Conservation (phyloP, 1,140 invertebrate species). For the Colletes gigas region DNA sequence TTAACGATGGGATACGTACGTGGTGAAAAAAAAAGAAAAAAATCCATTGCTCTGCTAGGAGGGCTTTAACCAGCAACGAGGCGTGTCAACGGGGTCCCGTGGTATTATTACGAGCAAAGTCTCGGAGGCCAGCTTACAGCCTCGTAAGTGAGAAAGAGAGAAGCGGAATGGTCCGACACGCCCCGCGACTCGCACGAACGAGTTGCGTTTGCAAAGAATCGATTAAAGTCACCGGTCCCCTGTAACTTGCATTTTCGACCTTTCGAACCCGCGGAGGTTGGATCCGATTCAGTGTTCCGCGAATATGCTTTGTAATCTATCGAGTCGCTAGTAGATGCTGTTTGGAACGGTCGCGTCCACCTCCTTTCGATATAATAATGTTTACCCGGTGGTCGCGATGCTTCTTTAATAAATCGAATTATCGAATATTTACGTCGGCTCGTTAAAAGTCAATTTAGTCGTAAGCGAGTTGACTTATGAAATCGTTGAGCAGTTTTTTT, state of each 20-base stretch:
- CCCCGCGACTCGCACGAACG: constrained; percentile 52
- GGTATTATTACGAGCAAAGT: constrained; percentile 61
- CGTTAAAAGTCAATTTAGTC: constrained; percentile 62
- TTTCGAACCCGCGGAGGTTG: constrained; percentile 43
- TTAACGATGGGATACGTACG: constrained; percentile 11
- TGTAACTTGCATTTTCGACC: constrained; percentile 61
- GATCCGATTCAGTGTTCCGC: constrained; percentile 60
- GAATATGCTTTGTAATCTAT: constrained; percentile 66
- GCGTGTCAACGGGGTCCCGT: constrained; percentile 62
- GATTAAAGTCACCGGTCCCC: constrained; percentile 61
- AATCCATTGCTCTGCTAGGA: constrained; percentile 36
- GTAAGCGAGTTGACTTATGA: constrained; percentile 33
- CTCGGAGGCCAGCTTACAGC: constrained; percentile 14
- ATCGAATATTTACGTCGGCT: constrained; percentile 54
- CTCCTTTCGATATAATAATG: constrained; percentile 45
- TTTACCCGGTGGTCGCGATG: constrained; percentile 46
- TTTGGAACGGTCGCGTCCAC: constrained; percentile 48
- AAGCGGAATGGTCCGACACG: constrained; percentile 46
- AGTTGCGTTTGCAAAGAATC: constrained; percentile 58
- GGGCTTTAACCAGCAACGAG: constrained; percentile 56
- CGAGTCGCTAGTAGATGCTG: constrained; percentile 12
- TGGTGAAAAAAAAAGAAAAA: constrained; percentile 21
- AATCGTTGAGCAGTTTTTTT: background rate
- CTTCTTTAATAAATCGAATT: constrained; percentile 60
- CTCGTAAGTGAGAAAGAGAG: constrained; percentile 12